Evolutionary conservation across 2,113 vertebrate species (phyloP), one percentile per base, ranked within the genome.

Genomic region (Silurus asotus): DNA sequence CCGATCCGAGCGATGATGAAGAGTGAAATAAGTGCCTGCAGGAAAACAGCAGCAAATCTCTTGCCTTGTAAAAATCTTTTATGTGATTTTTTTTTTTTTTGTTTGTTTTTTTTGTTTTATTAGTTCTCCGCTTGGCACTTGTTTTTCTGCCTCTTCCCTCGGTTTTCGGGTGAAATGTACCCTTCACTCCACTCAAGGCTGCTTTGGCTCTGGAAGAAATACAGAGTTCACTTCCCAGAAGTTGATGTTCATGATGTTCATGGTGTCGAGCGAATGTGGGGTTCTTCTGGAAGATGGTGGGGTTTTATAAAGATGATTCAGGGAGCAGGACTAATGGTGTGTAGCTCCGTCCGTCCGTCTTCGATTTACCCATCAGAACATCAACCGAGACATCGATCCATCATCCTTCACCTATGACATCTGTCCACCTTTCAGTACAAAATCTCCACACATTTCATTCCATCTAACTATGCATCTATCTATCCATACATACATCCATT

Each of bases 81-180:
- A 19, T 58, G 55, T 61, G 19, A 80, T 61, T 79, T n/a, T n/a
- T n/a, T n/a, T n/a, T n/a, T n/a, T n/a, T n/a, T n/a, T n/a, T n/a
- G n/a, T n/a, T n/a, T n/a, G n/a, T n/a, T n/a, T n/a, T n/a, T n/a
- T 79, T 79, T 37, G 37, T 37, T 79, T 79, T 80, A 61, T 59
- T 76, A 13, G n/a, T 17, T 2, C 8, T 17, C 15, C 10, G 59
- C 70, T 74, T 72, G 70, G 8, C 56, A 53, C 23, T 51, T 1
- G 6, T 48, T 37, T 59, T 28, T 59, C 2, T 5, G 0, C 8
- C 17, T 53, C 19, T 20, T 15, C 58, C 5, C 8, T n/a, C 17
- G 8, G 65, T 6, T 10, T 19, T 64, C 17, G 51, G 49, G 14
- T 53, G 45, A 61, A 69, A 20, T 13, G 45, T 64, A 28, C 83